Base-by-base conservation (phyloP, 64 coral and sea anemone species). In the Trachythela sp. region DNA sequence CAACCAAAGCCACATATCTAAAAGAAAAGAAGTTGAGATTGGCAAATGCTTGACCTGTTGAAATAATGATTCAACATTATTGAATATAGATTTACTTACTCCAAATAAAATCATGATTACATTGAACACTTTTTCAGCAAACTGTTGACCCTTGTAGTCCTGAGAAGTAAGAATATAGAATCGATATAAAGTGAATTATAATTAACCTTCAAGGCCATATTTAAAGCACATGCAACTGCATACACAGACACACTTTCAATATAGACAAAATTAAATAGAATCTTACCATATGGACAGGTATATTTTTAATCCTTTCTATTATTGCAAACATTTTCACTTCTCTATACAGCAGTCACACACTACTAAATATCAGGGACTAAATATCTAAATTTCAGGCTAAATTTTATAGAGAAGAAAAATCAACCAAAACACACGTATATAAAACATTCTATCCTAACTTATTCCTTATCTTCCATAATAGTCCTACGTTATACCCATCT, bases 61-160 rank as follows among this genome's bases (percentile, higher is more conserved):
- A 70, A 70, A 32, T 26, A 72, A 14, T 72, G 33, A 72, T 27
- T 14, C 10, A 72, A n/a, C 29, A 37, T 80, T 10, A 13, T 37
- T 2, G 8, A 68, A 80, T 36, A 80, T 80, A 15, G n/a, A 36
- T 37, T 34, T 14, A 39, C 75, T 80, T 35, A 80, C 75, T 0
- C 75, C 75, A 80, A 80, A 80, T 80, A 80, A 80, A 80, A 80
- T 80, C 37, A 80, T 15, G 33, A 36, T 80, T 14, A 15, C 30
- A 35, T 80, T 80, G 30, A 80, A 80, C 37, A 80, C 31, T 39
- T 80, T 80, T 39, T 80, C 75, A 80, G 75, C 75, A 38, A 37
- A 36, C 37, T 80, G 75, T 80, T 80, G 75, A 37, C 75, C 75
- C 20, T 80, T 80, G 30, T 80, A 80, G 75, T 80, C 75, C 75